Percentiles rank a stretch among this genome's conserved stretches.
Evolutionary conservation across 2,797 vertebrate genomes (phyloP).

Genomic region (Rhynchonycteris naso): DNA sequence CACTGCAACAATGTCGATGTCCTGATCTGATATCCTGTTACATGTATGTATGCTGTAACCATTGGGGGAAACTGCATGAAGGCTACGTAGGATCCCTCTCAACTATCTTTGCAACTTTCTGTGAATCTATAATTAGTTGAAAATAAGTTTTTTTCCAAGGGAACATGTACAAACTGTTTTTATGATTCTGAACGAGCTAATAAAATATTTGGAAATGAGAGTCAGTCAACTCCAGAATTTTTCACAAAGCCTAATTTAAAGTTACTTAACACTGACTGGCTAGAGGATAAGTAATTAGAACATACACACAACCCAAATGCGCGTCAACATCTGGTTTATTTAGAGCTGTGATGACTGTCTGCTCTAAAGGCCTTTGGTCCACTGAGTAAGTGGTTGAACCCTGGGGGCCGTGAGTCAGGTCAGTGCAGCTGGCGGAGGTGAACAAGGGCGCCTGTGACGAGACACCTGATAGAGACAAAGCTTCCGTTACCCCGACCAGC

Average conservation of each 20-base stretch:
- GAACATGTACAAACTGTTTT: background rate
- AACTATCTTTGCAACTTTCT: background rate
- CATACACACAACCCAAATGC: background rate
- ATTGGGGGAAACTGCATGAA: background rate
- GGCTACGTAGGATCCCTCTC: background rate
- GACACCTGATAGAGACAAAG: background rate
- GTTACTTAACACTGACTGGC: constrained; percentile 20
- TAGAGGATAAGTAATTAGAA: background rate
- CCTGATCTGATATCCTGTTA: background rate
- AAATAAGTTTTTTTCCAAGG: background rate
- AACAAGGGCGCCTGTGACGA: background rate
- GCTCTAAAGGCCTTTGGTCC: background rate
- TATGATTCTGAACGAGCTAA: background rate
- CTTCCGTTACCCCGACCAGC: background rate
- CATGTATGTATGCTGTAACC: background rate
- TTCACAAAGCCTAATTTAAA: constrained; percentile 24
- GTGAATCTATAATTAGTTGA: background rate
- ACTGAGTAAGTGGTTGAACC: background rate
- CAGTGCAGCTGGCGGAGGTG: background rate
- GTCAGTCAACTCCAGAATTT: background rate
- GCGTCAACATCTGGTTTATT: background rate
- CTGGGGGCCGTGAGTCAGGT: background rate
- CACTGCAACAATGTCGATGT: background rate
- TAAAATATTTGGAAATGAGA: background rate
- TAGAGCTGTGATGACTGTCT: background rate